These are phyloP conservation scores for Kuschelorhynchus macadamiae DNA, from an alignment of 2,888 invertebrate genomes.

Conservation along the genomic window DNA sequence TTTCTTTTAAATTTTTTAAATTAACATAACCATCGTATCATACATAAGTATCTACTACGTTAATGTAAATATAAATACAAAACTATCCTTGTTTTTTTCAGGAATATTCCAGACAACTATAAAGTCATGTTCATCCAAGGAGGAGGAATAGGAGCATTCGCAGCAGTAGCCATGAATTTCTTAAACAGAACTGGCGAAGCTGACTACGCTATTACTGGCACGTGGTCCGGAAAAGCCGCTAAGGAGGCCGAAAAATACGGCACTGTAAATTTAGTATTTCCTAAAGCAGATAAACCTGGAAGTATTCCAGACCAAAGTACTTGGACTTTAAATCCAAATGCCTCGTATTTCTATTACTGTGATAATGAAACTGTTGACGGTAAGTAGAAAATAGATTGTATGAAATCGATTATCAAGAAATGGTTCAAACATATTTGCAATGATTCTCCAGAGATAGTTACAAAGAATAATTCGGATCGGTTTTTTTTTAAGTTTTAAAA, in stretches of 20 bases:
- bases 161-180: slow-evolving; percentile 92
- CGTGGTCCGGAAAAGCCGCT: slow-evolving; percentile 96
- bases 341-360: slow-evolving; percentile 97
- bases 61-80: no score
- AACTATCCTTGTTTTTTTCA: no score
- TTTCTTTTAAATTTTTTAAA: no score
- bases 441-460: no score
- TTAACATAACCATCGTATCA: no score
- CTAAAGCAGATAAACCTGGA: slow-evolving; percentile 79
- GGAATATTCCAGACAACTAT: slow-evolving; percentile 92
- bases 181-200: slow-evolving; percentile 84
- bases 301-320: slow-evolving; percentile 81
- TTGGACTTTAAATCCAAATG: slow-evolving; percentile 90
- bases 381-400: no score
- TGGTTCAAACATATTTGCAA: no score
- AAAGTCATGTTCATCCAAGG: slow-evolving; percentile 94
- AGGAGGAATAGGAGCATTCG: slow-evolving; percentile 96
- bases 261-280: slow-evolving; percentile 87
- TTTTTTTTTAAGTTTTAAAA: no score
- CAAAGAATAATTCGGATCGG: no score
- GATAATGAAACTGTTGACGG: slow-evolving; percentile 98
- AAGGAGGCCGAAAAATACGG: slow-evolving; percentile 96
- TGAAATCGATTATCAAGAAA: no score
- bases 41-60: no score
- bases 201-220: slow-evolving; percentile 89